phyloP scores from a whole-genome alignment of 2,888 invertebrate species.

The Apodemia hepburni region DNA sequence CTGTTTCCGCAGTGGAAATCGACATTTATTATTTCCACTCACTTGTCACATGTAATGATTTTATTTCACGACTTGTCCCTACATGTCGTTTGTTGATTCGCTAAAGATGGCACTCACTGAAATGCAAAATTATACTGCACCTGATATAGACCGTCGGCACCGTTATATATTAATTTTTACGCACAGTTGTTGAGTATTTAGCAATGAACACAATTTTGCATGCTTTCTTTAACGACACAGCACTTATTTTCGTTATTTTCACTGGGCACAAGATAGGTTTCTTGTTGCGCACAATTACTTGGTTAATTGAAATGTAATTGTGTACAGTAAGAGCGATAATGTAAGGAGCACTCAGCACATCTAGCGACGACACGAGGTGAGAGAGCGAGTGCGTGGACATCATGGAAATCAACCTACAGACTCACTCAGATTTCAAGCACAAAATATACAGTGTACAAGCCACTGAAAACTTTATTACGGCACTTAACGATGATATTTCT shows the following conservation, averaged over 20 bases:
- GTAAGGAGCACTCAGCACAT: constrained; percentile 76
- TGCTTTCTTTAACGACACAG: constrained; percentile 77
- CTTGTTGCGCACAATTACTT: constrained; percentile 49
- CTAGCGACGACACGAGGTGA: constrained; percentile 78
- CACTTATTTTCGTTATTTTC: constrained; percentile 75
- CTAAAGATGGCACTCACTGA: constrained; percentile 80
- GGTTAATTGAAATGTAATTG: constrained; percentile 36
- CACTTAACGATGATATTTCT: neutral
- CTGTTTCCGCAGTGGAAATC: constrained; percentile 48
- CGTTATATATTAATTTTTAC: constrained; percentile 77
- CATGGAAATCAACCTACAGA: constrained; percentile 30
- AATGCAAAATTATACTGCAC: constrained; percentile 78
- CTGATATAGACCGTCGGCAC: constrained; percentile 78
- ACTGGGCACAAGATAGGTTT: constrained; percentile 76
- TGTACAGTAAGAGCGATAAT: constrained; percentile 60
- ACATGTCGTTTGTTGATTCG: constrained; percentile 48
- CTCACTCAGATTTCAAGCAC: constrained; percentile 28
- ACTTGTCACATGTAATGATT: constrained; percentile 87
- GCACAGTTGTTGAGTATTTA: constrained; percentile 81
- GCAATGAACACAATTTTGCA: constrained; percentile 79
- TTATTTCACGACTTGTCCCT: constrained; percentile 52
- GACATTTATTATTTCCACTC: constrained; percentile 75
- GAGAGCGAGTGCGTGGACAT: constrained; percentile 74
- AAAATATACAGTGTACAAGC: constrained; percentile 29
- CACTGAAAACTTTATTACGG: constrained; percentile 1